These are phyloP conservation scores for Diploptera punctata DNA, from an alignment of 2,888 invertebrate species.

Conservation along the genomic window DNA sequence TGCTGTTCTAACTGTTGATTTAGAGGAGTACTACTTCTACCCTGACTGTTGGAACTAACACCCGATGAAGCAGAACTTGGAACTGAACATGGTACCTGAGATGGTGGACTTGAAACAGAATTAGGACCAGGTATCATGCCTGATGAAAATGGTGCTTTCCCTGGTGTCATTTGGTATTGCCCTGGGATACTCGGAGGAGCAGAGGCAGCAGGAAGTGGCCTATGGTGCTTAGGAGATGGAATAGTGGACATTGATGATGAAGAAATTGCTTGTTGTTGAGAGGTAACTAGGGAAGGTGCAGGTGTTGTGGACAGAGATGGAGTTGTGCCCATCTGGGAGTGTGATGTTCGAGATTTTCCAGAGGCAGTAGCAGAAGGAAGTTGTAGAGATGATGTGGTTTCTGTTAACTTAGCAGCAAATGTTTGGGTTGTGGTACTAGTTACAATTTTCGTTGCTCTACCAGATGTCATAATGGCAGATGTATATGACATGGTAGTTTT, in stretches of 20 bases:
- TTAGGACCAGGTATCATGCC: neutral
- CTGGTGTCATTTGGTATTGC: constrained; percentile 41
- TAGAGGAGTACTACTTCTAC: constrained; percentile 48
- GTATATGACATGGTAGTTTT: constrained; percentile 65
- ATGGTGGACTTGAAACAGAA: neutral
- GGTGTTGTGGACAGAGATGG: constrained; percentile 14
- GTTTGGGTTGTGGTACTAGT: constrained; percentile 68
- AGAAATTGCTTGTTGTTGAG: constrained; percentile 6
- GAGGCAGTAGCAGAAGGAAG: constrained; percentile 21
- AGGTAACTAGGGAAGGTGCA: constrained; percentile 14
- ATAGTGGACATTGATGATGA: constrained; percentile 46
- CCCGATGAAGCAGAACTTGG: neutral
- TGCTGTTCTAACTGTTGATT: constrained; percentile 27
- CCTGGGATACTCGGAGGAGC: constrained; percentile 50
- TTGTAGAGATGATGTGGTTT: constrained; percentile 56
- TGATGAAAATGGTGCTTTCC: constrained; percentile 42
- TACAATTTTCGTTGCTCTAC: constrained; percentile 54
- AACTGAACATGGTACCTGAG: constrained; percentile 45
- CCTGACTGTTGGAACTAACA: constrained; percentile 47
- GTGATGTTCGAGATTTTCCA: constrained; percentile 6
- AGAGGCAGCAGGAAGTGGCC: constrained; percentile 53
- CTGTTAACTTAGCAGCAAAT: constrained; percentile 76
- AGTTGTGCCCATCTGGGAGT: constrained; percentile 2
- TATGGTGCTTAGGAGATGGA: constrained; percentile 54
- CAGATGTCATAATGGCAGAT: constrained; percentile 62